These are phyloP conservation scores for Amazona vittata DNA, from an alignment of 2,113 vertebrate genomes.

Conservation along the genomic window DNA sequence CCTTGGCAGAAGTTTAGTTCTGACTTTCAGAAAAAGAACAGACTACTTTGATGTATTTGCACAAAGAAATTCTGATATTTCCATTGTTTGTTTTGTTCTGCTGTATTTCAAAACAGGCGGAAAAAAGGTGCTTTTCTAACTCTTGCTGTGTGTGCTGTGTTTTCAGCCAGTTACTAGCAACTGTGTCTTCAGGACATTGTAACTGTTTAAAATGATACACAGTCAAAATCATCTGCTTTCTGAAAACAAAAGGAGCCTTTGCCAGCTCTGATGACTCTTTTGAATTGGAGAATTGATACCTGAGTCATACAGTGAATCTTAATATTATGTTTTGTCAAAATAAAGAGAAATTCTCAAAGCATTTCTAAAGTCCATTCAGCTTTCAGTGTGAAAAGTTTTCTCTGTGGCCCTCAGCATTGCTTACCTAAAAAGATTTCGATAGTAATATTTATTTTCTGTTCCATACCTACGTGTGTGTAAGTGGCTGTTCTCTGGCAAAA, in stretches of 20 bases:
- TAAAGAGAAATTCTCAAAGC: background rate
- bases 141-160: background rate
- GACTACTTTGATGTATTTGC: background rate
- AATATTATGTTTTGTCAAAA: background rate
- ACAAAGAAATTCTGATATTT: background rate
- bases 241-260: background rate
- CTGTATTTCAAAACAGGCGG: background rate
- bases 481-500: background rate
- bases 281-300: background rate
- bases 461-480: background rate
- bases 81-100: background rate
- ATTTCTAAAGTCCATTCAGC: background rate
- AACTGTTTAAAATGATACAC: background rate
- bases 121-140: background rate
- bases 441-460: background rate
- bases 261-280: background rate
- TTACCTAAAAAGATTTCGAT: background rate
- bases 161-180: background rate
- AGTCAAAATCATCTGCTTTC: background rate
- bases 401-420: fast-evolving
- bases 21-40: background rate
- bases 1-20: background rate
- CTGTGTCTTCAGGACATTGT: background rate
- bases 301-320: background rate
- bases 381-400: background rate